Conservation (phyloP, 37 sponge, comb jelly and placozoan species). For the Spongia lamella region DNA sequence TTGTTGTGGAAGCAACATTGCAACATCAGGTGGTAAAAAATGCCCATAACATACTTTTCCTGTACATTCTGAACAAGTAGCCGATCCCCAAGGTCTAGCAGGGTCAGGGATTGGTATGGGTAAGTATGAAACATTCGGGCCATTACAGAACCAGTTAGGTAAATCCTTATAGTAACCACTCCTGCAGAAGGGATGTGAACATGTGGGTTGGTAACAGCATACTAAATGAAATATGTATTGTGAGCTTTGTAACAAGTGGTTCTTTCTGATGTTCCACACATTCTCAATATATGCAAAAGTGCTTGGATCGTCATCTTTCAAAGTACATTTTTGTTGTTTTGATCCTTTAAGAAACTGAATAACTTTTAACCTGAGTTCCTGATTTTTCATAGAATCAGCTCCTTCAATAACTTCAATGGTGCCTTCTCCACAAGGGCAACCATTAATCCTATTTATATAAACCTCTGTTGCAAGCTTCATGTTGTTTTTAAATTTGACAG, state of each 20-base stretch:
- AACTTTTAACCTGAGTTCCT: slow-evolving; percentile 12
- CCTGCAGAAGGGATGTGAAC: slow-evolving; percentile 14
- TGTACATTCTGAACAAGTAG: background rate
- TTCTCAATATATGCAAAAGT: background rate
- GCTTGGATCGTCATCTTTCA: slow-evolving; percentile 3
- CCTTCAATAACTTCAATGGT: background rate
- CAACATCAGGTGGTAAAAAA: slow-evolving; percentile 20
- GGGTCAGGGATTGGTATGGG: slow-evolving; percentile 16
- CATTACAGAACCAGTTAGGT: background rate
- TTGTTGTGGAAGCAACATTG: too few species aligned
- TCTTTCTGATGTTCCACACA: background rate
- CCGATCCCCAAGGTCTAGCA: slow-evolving; percentile 12
- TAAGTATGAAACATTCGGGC: slow-evolving; percentile 22
- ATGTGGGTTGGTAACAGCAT: slow-evolving; percentile 7
- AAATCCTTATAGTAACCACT: background rate
- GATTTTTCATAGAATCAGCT: background rate
- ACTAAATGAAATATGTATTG: background rate
- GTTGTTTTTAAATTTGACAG: slow-evolving; percentile 1
- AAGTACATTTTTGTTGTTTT: background rate
- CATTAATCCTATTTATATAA: slow-evolving; percentile 7
- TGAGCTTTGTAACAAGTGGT: background rate
- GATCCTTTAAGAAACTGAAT: slow-evolving; percentile 35
- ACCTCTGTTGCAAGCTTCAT: slow-evolving; percentile 23
- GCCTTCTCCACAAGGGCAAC: slow-evolving; percentile 32
- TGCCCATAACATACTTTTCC: slow-evolving; percentile 24